A percentile compares a stretch with the other conserved stretches of the same genome.
Conservation (phyloP, 2,888 invertebrate genomes). For the Timema podura region DNA sequence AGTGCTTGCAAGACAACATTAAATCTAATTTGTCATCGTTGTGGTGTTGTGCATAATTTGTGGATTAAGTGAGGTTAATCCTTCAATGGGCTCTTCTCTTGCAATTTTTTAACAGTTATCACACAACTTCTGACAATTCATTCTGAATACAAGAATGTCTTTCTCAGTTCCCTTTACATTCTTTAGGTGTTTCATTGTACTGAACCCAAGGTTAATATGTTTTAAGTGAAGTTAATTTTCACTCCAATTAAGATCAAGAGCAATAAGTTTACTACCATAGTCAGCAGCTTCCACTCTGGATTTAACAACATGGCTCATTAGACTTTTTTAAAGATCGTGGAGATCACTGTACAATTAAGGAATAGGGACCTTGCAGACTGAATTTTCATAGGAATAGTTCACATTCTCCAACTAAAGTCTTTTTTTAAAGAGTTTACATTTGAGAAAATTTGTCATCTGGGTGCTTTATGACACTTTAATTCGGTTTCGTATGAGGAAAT, state of each 20-base stretch:
- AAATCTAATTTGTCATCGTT: background rate
- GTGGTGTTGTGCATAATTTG: background rate
- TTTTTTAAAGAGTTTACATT: no score
- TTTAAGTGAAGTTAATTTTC: background rate
- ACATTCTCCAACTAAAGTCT: no score
- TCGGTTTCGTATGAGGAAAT: no score
- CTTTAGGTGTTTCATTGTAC: background rate
- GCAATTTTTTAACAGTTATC: no score
- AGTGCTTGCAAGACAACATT: constrained; percentile 9
- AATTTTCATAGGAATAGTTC: background rate
- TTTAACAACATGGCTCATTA: background rate
- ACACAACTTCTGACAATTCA: no score
- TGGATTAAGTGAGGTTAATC: background rate
- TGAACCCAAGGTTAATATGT: background rate
- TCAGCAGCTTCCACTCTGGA: background rate
- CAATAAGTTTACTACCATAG: background rate
- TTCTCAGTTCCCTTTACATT: background rate
- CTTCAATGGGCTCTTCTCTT: no score
- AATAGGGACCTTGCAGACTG: background rate
- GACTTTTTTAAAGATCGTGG: no score
- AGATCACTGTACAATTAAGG: no score
- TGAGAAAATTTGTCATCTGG: no score
- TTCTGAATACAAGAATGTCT: no score
- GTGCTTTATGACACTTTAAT: no score
- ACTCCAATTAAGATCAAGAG: background rate